Conservation (phyloP, 2,113 vertebrate genomes). For the Amblyopsis rosae region DNA sequence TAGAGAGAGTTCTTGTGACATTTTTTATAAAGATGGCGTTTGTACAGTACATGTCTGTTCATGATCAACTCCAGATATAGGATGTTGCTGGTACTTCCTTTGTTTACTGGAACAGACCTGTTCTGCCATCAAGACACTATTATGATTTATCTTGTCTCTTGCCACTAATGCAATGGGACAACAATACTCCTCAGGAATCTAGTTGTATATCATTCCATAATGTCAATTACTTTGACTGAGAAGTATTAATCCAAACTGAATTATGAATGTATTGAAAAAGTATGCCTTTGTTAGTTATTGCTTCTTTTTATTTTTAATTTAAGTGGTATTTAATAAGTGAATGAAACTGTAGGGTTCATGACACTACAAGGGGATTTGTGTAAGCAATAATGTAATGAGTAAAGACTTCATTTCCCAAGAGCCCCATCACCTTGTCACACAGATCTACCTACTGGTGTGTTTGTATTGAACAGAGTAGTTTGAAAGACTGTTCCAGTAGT, state of each 20-base stretch:
- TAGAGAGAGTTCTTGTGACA: neutral
- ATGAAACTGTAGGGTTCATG: too few relatives aligned
- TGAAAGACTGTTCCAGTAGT: too few relatives aligned
- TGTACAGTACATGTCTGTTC: neutral
- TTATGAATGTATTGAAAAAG: neutral
- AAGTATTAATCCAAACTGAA: slow-evolving; percentile 19
- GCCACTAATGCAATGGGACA: slow-evolving; percentile 28
- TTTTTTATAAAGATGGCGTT: neutral
- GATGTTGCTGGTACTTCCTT: neutral
- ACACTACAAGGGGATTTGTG: too few relatives aligned
- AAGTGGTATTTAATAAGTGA: too few relatives aligned
- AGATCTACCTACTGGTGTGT: too few relatives aligned
- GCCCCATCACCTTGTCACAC: too few relatives aligned
- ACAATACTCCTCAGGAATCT: slow-evolving; percentile 41
- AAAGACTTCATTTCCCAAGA: too few relatives aligned
- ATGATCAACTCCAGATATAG: neutral
- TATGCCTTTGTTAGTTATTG: too few relatives aligned
- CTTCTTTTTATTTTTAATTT: too few relatives aligned
- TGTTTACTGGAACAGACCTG: neutral
- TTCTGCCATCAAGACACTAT: neutral
- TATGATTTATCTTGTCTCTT: neutral
- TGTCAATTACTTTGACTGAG: slow-evolving; percentile 23
- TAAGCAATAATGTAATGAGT: too few relatives aligned
- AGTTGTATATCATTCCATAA: slow-evolving; percentile 17
- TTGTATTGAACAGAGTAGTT: too few relatives aligned